A percentile compares a stretch with the other conserved stretches of the same genome.
These are phyloP conservation scores for Euschistus heros DNA, from an alignment of 1,140 invertebrate species.

Conservation along the genomic window DNA sequence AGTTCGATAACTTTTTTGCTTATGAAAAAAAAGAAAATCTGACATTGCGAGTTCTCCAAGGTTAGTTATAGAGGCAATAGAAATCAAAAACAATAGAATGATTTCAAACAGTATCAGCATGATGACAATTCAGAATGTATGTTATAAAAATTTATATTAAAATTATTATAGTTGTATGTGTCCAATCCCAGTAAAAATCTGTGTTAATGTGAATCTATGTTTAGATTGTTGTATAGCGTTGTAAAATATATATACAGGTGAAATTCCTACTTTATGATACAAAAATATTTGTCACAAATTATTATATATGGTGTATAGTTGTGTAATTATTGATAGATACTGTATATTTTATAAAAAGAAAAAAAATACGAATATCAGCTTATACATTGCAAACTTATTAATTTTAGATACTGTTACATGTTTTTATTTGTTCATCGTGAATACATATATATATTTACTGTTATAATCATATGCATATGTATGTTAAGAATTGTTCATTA, in stretches of 20 bases:
- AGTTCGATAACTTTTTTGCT: too few species aligned
- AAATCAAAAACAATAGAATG: too few species aligned
- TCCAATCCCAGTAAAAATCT: conserved; percentile 9
- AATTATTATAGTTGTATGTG: conserved; percentile 9
- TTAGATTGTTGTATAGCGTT: background rate
- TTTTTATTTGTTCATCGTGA: conserved; percentile 3
- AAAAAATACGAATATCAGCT: conserved; percentile 8
- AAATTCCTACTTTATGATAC: background rate
- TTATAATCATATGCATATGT: conserved; percentile 2
- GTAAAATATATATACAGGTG: conserved; percentile 3
- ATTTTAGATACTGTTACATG: conserved; percentile 5
- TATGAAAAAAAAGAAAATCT: too few species aligned
- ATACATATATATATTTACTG: conserved; percentile 12
- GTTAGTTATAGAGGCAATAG: too few species aligned
- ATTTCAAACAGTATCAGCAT: too few species aligned
- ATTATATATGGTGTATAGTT: conserved; percentile 17
- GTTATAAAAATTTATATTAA: too few species aligned
- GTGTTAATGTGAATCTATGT: conserved; percentile 9
- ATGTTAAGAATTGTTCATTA: conserved; percentile 7
- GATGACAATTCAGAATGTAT: too few species aligned
- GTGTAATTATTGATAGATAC: conserved; percentile 10
- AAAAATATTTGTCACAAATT: background rate
- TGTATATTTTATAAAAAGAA: conserved; percentile 15
- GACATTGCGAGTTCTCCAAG: too few species aligned
- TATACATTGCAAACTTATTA: background rate